These are phyloP conservation scores for Megalurothrips usitatus DNA, from an alignment of 2,888 invertebrate species.

Conservation along the genomic window DNA sequence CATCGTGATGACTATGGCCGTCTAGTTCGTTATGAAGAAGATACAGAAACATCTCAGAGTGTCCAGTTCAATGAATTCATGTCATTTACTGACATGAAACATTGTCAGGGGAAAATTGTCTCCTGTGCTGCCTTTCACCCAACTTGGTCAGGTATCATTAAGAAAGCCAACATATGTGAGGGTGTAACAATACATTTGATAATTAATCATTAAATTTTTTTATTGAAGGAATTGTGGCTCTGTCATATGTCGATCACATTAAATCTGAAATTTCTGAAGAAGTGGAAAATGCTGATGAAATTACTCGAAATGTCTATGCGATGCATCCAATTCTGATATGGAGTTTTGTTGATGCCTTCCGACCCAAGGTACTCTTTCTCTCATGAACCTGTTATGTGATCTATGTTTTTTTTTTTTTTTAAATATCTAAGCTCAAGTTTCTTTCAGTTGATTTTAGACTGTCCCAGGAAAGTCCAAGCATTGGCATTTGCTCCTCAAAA, in stretches of 20 bases:
- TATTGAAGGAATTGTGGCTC: slow-evolving; percentile 40
- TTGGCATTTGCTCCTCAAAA: slow-evolving; percentile 45
- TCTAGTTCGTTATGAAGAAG: slow-evolving; percentile 28
- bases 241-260: slow-evolving; percentile 7
- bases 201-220: neutral
- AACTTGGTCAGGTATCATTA: slow-evolving; percentile 46
- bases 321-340: slow-evolving; percentile 47
- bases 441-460: slow-evolving; percentile 40
- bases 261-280: slow-evolving; percentile 33
- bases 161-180: neutral
- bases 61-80: slow-evolving; percentile 28
- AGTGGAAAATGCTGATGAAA: slow-evolving; percentile 34
- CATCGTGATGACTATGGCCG: slow-evolving; percentile 37
- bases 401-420: neutral
- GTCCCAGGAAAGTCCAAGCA: slow-evolving; percentile 42
- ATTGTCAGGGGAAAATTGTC: slow-evolving; percentile 61
- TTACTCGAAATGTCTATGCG: slow-evolving; percentile 33
- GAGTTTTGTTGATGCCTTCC: slow-evolving; percentile 38
- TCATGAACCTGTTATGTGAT: neutral
- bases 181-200: neutral
- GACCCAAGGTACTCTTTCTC: slow-evolving; percentile 37
- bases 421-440: neutral
- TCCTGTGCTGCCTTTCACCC: slow-evolving; percentile 66
- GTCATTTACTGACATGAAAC: slow-evolving; percentile 43
- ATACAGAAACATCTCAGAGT: slow-evolving; percentile 27